Evolutionary conservation across 2,888 invertebrate species (phyloP).

Genomic region (Limnephilus lunatus): DNA sequence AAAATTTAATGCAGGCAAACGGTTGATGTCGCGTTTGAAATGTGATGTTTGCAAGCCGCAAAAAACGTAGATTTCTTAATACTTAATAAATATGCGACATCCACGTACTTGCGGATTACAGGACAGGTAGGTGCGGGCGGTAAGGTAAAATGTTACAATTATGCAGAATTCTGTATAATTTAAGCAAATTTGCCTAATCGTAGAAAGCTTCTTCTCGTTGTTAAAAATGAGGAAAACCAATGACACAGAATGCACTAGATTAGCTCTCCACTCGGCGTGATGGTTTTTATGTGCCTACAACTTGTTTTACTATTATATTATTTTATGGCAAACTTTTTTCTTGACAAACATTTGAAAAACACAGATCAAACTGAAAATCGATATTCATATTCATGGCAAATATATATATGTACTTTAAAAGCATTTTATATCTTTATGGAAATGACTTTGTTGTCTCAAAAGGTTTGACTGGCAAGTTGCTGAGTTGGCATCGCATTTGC

Average conservation of each 20-base stretch:
- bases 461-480: no score
- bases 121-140: neutral
- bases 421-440: no score
- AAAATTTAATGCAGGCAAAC: neutral
- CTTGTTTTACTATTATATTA: no score
- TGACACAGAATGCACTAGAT: neutral
- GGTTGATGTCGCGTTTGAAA: neutral
- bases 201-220: neutral
- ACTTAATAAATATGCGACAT: neutral
- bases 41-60: neutral
- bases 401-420: no score
- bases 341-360: no score
- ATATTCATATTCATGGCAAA: no score
- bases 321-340: no score
- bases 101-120: neutral
- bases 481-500: no score
- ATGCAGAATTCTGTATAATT: neutral
- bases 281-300: neutral
- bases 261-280: neutral
- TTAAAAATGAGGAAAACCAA: neutral
- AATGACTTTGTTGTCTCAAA: no score
- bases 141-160: neutral
- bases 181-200: slow-evolving; percentile 3
- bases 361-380: no score
- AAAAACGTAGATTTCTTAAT: neutral